Evolutionary conservation across 2,888 invertebrate genomes (phyloP), one percentile per base, ranked within the genome.

Genomic region (Anticlea derivata): DNA sequence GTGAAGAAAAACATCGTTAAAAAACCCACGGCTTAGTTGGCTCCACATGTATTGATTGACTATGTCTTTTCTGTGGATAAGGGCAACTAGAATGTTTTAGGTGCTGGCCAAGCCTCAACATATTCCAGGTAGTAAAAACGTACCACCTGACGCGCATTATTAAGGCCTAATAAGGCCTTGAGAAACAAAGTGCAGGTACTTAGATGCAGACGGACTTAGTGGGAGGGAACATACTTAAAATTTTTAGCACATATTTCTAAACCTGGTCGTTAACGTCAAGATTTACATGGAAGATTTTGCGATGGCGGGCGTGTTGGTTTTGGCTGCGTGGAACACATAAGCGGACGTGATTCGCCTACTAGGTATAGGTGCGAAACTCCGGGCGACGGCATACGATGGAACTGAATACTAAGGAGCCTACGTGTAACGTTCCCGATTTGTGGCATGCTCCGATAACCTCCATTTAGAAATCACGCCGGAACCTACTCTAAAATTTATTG

Each of bases 361-460:
- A 48, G 74, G 73, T 73, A 61, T 67, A 75, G 79, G 80, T 78
- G 81, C 78, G 82, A 81, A 76, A 73, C 82, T 82, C 75, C 74
- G 62, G 76, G 85, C 84, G 80, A 70, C 76, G 72, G 65, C 73
- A 75, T 75, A 69, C 72, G 68, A 67, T 73, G 62, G 66, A 70
- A 73, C 80, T 78, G 89, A 87, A 87, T 87, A 89, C 88, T 87
- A 87, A 86, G 78, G 78, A 87, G 86, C 75, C 70, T 71, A 78
- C 79, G 75, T 81, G 83, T 85, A 76, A 74, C 86, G 82, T 73
- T 80, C 83, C 77, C 85, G 82, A 88, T 88, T 86, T 86, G 85
- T 81, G 85, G 83, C 83, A 82, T 84, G 80, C 82, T 82, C 88
- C 84, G 89, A 90, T 90, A 89, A 89, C 89, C 89, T 83, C 84